A percentile compares a stretch with the other conserved stretches of the same genome.
phyloP scores from a whole-genome alignment of 2,888 invertebrate species.

The Lasioglossum figueresi region DNA sequence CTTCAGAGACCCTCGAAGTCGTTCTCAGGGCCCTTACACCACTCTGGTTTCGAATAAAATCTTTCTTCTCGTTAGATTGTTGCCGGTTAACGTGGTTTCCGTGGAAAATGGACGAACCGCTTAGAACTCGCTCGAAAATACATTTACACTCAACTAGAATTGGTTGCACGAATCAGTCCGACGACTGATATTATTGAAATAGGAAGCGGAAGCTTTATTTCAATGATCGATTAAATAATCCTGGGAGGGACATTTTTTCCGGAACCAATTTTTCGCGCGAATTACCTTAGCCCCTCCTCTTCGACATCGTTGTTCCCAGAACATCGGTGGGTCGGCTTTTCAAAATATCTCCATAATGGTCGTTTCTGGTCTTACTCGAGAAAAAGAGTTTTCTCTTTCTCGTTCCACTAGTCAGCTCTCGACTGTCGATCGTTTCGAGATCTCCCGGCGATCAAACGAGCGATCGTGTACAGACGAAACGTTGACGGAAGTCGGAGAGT shows the following conservation, averaged over 20 bases:
- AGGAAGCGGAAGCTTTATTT: background rate
- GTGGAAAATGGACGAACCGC: background rate
- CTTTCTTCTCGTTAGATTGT: conserved; percentile 26
- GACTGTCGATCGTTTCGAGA: background rate
- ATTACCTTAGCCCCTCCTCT: background rate
- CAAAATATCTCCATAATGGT: background rate
- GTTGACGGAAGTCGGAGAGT: background rate
- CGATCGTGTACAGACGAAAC: background rate
- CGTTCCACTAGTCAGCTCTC: conserved; percentile 7
- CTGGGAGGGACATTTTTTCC: background rate
- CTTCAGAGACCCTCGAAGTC: conserved; percentile 34
- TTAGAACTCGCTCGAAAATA: background rate
- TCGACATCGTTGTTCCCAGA: background rate
- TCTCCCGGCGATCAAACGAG: background rate
- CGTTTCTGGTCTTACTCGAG: background rate
- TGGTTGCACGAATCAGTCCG: background rate
- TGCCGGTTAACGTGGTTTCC: background rate
- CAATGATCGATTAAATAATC: background rate
- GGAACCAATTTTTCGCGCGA: background rate
- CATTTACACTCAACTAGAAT: background rate
- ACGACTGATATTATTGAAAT: background rate
- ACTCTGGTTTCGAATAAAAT: conserved; percentile 34
- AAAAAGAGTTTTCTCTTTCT: conserved; percentile 8
- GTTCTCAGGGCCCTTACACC: conserved; percentile 43
- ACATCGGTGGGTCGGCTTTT: background rate